These are phyloP conservation scores for Drosophila pachea DNA, from an alignment of 1,140 invertebrate genomes.

Conservation along the genomic window DNA sequence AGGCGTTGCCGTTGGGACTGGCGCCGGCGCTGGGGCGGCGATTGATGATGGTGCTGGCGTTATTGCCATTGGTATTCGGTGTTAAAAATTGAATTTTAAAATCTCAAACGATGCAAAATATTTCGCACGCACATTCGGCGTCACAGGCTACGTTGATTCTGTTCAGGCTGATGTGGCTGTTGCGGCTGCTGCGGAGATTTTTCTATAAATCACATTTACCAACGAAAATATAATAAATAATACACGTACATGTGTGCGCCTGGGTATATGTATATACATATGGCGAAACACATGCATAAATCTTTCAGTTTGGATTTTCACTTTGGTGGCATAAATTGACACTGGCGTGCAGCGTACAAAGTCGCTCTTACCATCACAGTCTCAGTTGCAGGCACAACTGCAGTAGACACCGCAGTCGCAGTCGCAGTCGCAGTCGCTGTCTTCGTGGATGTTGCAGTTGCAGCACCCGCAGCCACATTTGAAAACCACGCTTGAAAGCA, in stretches of 20 bases:
- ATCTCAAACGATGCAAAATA: constrained; percentile 70
- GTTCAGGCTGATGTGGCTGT: background rate
- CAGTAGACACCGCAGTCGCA: background rate
- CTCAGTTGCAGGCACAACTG: constrained; percentile 5
- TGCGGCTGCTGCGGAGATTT: constrained; percentile 57
- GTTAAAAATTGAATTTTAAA: constrained; percentile 69
- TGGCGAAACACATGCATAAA: constrained; percentile 55
- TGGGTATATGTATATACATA: constrained; percentile 9
- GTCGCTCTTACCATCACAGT: constrained; percentile 20
- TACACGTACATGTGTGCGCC: constrained; percentile 24
- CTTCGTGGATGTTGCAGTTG: background rate
- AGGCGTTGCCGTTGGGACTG: constrained; percentile 22
- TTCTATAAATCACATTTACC: constrained; percentile 71
- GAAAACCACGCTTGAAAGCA: constrained; percentile 74
- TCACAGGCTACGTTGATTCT: constrained; percentile 1
- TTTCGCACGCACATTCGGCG: constrained; percentile 56
- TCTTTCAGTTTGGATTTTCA: constrained; percentile 76
- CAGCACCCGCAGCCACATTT: constrained; percentile 50
- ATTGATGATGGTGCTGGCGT: constrained; percentile 14
- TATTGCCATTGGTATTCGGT: constrained; percentile 4
- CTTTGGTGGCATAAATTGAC: constrained; percentile 76
- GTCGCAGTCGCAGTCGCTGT: constrained; percentile 11
- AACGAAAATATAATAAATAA: constrained; percentile 67
- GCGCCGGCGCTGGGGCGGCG: background rate
- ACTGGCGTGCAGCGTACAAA: constrained; percentile 54